Evolutionary conservation across 2,113 vertebrate genomes (phyloP).

Genomic region (Marmota flaviventris): DNA sequence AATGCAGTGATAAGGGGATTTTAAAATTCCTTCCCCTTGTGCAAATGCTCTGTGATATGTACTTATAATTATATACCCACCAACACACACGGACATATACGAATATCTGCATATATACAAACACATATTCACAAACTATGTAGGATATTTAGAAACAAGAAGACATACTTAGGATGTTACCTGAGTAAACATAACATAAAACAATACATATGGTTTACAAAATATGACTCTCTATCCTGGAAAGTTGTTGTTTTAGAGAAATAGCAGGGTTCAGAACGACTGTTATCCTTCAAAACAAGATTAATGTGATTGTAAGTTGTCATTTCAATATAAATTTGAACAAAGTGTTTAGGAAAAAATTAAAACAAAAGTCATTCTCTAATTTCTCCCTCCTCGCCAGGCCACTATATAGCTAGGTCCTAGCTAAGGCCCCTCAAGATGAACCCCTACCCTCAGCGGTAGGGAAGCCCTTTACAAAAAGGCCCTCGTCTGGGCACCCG

Average conservation of each 20-base stretch:
- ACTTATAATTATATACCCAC: not conserved
- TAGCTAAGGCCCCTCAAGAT: no score
- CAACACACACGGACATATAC: not conserved
- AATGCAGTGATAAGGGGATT: not conserved
- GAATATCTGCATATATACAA: no score
- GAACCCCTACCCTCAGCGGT: no score
- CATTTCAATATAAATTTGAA: slow-evolving; percentile 25
- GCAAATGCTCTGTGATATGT: not conserved
- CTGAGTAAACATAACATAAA: not conserved
- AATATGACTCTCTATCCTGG: not conserved
- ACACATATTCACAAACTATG: not conserved
- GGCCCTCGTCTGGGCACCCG: no score
- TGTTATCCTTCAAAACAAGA: not conserved
- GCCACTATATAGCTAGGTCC: no score
- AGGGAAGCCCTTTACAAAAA: no score
- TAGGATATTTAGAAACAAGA: slow-evolving; percentile 22
- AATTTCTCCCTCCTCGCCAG: no score
- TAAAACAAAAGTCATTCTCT: no score
- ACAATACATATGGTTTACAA: not conserved
- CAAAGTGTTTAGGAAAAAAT: not conserved
- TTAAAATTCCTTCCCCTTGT: not conserved
- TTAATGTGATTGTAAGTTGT: not conserved
- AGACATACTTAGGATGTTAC: not conserved
- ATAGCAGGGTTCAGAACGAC: not conserved
- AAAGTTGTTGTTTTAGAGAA: not conserved